These are phyloP conservation scores for Tyrannus savana DNA, from an alignment of 2,113 vertebrate species.

Conservation along the genomic window DNA sequence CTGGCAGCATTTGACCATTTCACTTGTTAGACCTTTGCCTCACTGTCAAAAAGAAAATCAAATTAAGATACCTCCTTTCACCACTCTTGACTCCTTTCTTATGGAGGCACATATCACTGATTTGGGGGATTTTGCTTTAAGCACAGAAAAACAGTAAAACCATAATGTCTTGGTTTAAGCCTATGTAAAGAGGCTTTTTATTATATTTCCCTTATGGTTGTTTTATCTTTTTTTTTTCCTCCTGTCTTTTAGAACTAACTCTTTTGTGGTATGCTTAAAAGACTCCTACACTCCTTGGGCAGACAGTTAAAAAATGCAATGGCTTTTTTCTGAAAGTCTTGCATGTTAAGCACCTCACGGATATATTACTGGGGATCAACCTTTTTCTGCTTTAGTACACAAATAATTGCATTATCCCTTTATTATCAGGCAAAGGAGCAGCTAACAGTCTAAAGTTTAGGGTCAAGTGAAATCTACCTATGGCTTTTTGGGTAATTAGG, in stretches of 20 bases:
- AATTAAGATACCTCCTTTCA: background rate
- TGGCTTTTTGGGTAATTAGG: conserved; percentile 71
- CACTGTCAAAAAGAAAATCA: background rate
- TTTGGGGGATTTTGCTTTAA: background rate
- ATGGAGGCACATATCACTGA: background rate
- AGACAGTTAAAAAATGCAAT: conserved; percentile 22
- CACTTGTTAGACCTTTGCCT: background rate
- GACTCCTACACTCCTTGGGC: background rate
- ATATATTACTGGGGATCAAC: conserved; percentile 5
- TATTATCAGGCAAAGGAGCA: conserved; percentile 47
- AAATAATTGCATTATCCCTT: conserved; percentile 57
- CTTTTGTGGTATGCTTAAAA: background rate
- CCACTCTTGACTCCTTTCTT: background rate
- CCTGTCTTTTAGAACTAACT: background rate
- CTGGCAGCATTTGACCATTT: background rate
- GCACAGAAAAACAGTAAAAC: background rate
- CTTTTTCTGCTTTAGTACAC: conserved; percentile 35
- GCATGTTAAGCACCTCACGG: background rate
- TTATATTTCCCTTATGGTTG: background rate
- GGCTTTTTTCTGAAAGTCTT: conserved; percentile 27
- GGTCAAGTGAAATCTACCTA: conserved; percentile 68
- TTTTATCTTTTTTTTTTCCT: background rate
- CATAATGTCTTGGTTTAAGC: background rate
- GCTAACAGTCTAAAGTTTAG: conserved; percentile 63
- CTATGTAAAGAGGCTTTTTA: background rate